Evolutionary conservation across 2,113 vertebrate genomes (phyloP), one percentile per base, ranked within the genome.

Genomic region (Smithornis capensis): DNA sequence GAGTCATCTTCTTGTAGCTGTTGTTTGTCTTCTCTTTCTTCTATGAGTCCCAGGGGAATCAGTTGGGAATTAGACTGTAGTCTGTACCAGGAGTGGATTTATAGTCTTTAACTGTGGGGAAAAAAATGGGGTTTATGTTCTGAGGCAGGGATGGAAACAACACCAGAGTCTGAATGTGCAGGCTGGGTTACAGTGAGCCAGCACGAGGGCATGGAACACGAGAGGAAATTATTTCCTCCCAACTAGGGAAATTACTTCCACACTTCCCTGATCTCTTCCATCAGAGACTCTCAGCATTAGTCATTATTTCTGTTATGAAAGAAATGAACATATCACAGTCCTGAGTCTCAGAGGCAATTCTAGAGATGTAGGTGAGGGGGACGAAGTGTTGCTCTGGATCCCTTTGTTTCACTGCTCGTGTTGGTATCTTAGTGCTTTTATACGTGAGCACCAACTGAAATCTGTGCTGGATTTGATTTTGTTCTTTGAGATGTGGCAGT

Each of bases 11-110:
- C 80, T 74, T 60, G 19, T 49, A 37, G 29, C 44, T 52, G 69
- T 19, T 96, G 70, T 79, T 60, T 89, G 74, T 87, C 62, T 87
- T 90, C 45, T 56, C 59, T 92, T 91, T 57, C 57, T 68, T 62
- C 47, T 68, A 14, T 29, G 40, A 59, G 21, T 87, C 94, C 73
- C 21, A 8, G 24, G 64, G 53, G 78, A 68, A 28, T 14, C 83
- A 77, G 53, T 38, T 78, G 71, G 40, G 79, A 90, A 93, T 74
- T 57, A 86, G 57, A 13, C 70, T 65, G 77, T 33, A 71, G 67
- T 65, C 88, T 68, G 18, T 47, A 67, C 16, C 16, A 10, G 10
- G 33, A 60, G 50, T 78, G 67, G 65, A 89, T 96, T 96, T 94
- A 64, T 60, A 57, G 62, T 57, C 63, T 87, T 90, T 57, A 91